phyloP scores from a whole-genome alignment of 1,140 invertebrate species.

The Drosophila truncata region DNA sequence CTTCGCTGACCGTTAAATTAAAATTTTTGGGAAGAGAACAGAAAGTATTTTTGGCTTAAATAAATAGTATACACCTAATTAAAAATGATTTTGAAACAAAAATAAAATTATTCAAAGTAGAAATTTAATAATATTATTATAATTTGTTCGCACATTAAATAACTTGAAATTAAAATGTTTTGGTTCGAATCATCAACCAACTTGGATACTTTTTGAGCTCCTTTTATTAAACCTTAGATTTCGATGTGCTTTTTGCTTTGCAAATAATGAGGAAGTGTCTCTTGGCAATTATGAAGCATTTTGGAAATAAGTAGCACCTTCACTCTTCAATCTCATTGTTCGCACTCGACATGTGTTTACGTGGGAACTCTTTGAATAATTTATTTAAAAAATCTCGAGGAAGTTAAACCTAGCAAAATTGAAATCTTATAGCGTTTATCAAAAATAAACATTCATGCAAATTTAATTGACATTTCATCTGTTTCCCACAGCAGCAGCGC shows the following conservation, averaged over 20 bases:
- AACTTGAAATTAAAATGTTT: not conserved
- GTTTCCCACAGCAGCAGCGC: conserved; percentile 37
- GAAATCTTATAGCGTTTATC: conserved; percentile 10
- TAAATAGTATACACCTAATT: too few relatives aligned
- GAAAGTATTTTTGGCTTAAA: too few relatives aligned
- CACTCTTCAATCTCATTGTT: conserved; percentile 17
- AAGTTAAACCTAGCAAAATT: conserved; percentile 11
- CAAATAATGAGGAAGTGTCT: not conserved
- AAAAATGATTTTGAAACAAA: not conserved
- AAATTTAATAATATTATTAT: not conserved
- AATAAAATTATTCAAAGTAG: not conserved
- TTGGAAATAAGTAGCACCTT: conserved; percentile 3
- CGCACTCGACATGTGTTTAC: not conserved
- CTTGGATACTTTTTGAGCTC: not conserved
- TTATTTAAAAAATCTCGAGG: conserved; percentile 5
- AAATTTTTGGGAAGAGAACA: too few relatives aligned
- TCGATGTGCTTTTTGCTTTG: too few relatives aligned
- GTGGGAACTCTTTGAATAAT: conserved; percentile 4
- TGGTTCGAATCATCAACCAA: not conserved
- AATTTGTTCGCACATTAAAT: not conserved
- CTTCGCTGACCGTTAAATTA: not conserved
- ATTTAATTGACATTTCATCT: conserved; percentile 34
- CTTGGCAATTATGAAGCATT: not conserved
- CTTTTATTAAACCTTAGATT: not conserved
- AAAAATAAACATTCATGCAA: conserved; percentile 20